Evolutionary conservation across 2,888 invertebrate species (phyloP).

Genomic region (Cerceris ruficornis): DNA sequence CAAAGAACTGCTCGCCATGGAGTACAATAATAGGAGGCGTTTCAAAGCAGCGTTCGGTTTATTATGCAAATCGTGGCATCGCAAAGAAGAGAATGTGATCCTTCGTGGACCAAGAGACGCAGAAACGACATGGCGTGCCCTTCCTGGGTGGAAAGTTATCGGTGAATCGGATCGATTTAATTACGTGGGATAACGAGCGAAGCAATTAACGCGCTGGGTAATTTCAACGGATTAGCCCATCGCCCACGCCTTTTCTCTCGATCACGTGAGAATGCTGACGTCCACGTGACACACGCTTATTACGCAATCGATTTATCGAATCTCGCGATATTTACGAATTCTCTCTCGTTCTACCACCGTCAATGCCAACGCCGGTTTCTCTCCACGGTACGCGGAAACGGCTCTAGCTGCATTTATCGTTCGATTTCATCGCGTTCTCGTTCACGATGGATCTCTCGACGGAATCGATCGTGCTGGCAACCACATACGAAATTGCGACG

Average conservation of each 20-base stretch:
- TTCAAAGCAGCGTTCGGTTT: no score
- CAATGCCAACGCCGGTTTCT: no score
- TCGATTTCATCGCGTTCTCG: no score
- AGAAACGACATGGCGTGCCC: neutral
- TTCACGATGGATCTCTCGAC: no score
- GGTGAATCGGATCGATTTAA: conserved; percentile 41
- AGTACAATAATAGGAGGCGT: no score
- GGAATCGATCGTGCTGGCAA: no score
- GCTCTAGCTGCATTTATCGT: no score
- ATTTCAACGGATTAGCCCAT: conserved; percentile 41
- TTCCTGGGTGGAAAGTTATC: neutral
- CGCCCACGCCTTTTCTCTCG: neutral
- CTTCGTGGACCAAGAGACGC: neutral
- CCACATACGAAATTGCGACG: no score
- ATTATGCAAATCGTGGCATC: no score
- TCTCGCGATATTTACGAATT: conserved; percentile 8
- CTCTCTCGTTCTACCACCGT: no score
- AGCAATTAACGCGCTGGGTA: conserved; percentile 42
- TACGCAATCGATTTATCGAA: conserved; percentile 19
- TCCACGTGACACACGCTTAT: conserved; percentile 33
- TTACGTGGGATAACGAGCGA: conserved; percentile 26
- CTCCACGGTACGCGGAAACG: no score
- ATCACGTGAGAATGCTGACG: conserved; percentile 26
- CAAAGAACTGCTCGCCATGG: no score
- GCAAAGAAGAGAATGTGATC: neutral